Evolutionary conservation across 2,113 vertebrate genomes (phyloP), one percentile per base, ranked within the genome.

Genomic region (Rhabdomys dilectus): DNA sequence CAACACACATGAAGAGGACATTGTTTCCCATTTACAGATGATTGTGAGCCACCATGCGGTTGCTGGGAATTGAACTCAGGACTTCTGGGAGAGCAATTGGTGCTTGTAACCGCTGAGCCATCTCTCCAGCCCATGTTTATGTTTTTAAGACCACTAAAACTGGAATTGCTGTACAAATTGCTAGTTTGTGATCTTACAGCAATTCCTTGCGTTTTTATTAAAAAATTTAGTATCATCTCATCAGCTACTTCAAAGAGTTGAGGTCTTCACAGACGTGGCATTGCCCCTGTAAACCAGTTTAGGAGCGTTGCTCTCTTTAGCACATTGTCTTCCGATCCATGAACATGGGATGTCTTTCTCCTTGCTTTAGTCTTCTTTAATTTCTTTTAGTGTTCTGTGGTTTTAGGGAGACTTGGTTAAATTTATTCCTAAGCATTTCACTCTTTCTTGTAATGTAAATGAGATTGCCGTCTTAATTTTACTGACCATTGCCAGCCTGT

Each of bases 291-390:
- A 58, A 42, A 87, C 58, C 56, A 51, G 8, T 53, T 81, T 80
- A 75, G 66, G 70, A 66, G 16, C 15, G 60, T 15, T 15, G 4
- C 15, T 19, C 22, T 22, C 34, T 58, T 92, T 87, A 77, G 42
- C 10, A 68, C 36, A 34, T 29, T 68, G 58, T 17, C 51, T 95
- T 70, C 73, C 8, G 11, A 72, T 93, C 62, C 60, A 95, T 84
- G 95, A 89, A 92, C 26, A 60, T 86, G 19, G 84, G 17, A 78
- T 95, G 42, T 48, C 68, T 75, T 95, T 93, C 77, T 34, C 81
- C 68, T 81, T 39, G 24, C 36, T 82, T 89, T 58, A 60, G 2
- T 89, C 45, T 86, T 72, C 51, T 84, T 82, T 58, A 39, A 66
- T 82, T 84, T 88, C 77, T 93, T 93, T 94, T 53, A 58, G 76